Percentiles rank a stretch among this genome's conserved stretches.
Evolutionary conservation across 2,888 invertebrate genomes (phyloP).

Genomic region (Drosophila quinaria): DNA sequence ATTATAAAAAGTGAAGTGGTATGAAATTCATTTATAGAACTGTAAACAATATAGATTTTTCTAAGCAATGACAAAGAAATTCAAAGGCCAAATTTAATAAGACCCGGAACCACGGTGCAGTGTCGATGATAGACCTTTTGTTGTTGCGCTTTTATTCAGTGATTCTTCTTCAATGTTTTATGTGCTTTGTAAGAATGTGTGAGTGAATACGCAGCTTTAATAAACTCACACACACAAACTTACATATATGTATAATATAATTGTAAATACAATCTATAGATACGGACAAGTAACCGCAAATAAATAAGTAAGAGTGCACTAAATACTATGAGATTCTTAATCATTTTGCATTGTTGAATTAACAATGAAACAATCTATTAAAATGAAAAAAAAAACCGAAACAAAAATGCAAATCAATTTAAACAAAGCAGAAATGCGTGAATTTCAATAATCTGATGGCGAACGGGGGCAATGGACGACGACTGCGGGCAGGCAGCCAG

Average conservation of each 20-base stretch:
- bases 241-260: constrained; percentile 17
- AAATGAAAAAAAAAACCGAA: constrained; percentile 7
- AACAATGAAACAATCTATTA: constrained; percentile 56
- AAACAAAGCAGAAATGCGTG: constrained; percentile 39
- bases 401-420: constrained; percentile 50
- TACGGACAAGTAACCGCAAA: constrained; percentile 1
- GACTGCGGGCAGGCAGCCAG: constrained; percentile 47
- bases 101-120: constrained; percentile 39
- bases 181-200: constrained; percentile 13
- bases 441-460: constrained; percentile 29
- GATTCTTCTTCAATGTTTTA: constrained; percentile 32
- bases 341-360: constrained; percentile 36
- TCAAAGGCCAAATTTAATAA: not conserved
- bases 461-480: constrained; percentile 66
- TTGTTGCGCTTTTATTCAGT: constrained; percentile 38
- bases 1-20: too few relatives aligned
- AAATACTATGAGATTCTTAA: constrained; percentile 23
- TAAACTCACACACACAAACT: constrained; percentile 24
- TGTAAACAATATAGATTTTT: not conserved
- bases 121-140: constrained; percentile 34
- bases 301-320: constrained; percentile 1
- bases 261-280: constrained; percentile 2
- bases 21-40: too few relatives aligned
- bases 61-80: not conserved
- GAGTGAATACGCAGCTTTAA: constrained; percentile 9